Evolutionary conservation across 2,797 vertebrate genomes (phyloP), one percentile per base, ranked within the genome.

Genomic region (Pangasius macronema): DNA sequence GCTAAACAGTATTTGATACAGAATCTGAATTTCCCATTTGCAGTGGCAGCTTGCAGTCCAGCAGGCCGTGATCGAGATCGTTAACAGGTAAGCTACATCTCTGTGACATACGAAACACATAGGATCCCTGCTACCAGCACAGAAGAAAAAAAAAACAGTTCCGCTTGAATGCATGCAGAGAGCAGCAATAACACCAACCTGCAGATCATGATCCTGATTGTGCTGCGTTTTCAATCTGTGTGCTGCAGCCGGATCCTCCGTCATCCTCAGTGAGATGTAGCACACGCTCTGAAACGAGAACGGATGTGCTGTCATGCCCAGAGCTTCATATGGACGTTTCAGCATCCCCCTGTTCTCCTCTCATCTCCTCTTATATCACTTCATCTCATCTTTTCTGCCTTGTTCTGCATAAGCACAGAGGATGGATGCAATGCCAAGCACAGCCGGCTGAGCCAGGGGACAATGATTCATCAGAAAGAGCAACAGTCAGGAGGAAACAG

Each of bases 171-270:
- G 63, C 86, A 83, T 88, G 82, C 73, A 77, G 85, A 86, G 70
- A 88, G 77, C 53, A 84, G 79, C 0, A 79, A 0, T 46, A 85
- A 90, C 77, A 95, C 94, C 91, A 85, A 92, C 93, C 93, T 95
- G 91, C 89, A 90, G 91, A 90, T 90, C 90, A 92, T 14, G 84
- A 86, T 94, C 92, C 92, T 51, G 82, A 86, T 90, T 80, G 55
- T 68, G 91, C 89, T 76, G 89, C 72, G 89, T 90, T 90, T 91
- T 88, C 91, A 89, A 91, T 92, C 91, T 77, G 87, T 87, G 89
- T 88, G 91, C 91, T 90, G 91, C 93, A 94, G 92, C 92, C 89
- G 91, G 88, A 88, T 90, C 90, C 89, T 87, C 89, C 83, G 88
- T 87, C 92, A 87, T 90, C 87, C 89, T 89, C 89, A 80, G 90